Evolutionary conservation across 2,113 vertebrate genomes (phyloP).

Genomic region (Cepphus grylle): DNA sequence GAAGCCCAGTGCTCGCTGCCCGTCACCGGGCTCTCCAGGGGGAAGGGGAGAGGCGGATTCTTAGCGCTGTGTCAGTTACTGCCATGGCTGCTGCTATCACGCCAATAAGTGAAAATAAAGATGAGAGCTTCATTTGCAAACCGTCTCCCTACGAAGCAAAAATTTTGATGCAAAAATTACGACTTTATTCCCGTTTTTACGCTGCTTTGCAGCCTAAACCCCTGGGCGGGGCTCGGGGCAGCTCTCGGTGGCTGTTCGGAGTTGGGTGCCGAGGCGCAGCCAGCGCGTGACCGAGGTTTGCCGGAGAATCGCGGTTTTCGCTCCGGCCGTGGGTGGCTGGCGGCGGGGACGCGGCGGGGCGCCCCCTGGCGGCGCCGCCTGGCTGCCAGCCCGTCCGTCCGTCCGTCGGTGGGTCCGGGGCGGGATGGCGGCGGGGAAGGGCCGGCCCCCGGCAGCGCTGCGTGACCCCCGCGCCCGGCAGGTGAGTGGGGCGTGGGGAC

Average conservation of each 20-base stretch:
- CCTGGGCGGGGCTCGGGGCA: fast-evolving
- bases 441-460: background rate
- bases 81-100: background rate
- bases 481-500: background rate
- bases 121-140: fast-evolving
- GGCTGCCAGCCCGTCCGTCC: background rate
- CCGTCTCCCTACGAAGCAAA: background rate
- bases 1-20: fast-evolving
- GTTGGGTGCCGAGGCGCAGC: background rate
- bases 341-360: background rate
- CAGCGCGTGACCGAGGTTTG: fast-evolving
- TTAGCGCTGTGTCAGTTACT: fast-evolving
- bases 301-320: background rate
- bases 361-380: background rate
- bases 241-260: no score
- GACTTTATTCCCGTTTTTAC: no score
- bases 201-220: background rate
- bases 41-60: fast-evolving
- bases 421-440: background rate
- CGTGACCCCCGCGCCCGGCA: background rate
- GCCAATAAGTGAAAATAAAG: background rate
- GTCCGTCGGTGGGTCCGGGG: background rate
- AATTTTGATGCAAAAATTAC: background rate
- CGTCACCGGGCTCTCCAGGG: fast-evolving
- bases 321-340: background rate